Conservation (phyloP, 2,797 vertebrate genomes). For the Sciurus carolinensis region DNA sequence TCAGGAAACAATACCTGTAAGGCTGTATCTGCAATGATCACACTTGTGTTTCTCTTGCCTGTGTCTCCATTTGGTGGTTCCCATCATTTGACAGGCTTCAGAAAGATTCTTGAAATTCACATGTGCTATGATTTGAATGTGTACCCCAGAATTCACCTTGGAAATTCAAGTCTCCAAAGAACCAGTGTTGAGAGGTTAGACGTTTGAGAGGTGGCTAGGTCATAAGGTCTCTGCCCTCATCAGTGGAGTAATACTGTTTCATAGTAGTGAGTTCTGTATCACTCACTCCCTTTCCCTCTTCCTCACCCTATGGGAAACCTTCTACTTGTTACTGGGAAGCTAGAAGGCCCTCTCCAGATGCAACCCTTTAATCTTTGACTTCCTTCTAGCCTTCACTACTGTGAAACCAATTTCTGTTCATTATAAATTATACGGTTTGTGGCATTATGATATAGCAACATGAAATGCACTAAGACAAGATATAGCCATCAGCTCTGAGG, state of each 20-base stretch:
- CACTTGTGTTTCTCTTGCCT: background rate
- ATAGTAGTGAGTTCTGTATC: background rate
- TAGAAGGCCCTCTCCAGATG: no score
- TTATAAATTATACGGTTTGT: background rate
- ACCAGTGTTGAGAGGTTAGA: background rate
- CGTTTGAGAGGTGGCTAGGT: background rate
- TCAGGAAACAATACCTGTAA: background rate
- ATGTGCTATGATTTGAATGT: background rate
- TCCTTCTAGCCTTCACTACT: background rate
- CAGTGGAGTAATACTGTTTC: background rate
- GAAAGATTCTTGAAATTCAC: background rate
- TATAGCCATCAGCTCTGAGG: rapidly evolving
- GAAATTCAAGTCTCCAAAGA: background rate
- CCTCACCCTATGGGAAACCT: background rate
- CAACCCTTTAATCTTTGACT: background rate
- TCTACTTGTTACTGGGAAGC: background rate
- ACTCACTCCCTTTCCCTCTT: background rate
- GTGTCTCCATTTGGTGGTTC: background rate
- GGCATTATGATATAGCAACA: background rate
- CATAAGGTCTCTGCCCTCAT: background rate
- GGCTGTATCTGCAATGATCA: background rate
- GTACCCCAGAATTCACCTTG: background rate
- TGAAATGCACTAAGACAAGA: background rate
- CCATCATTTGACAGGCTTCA: background rate
- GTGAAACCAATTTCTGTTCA: background rate